phyloP scores from a whole-genome alignment of 2,113 vertebrate genomes.

The Thalassarche chlororhynchos region DNA sequence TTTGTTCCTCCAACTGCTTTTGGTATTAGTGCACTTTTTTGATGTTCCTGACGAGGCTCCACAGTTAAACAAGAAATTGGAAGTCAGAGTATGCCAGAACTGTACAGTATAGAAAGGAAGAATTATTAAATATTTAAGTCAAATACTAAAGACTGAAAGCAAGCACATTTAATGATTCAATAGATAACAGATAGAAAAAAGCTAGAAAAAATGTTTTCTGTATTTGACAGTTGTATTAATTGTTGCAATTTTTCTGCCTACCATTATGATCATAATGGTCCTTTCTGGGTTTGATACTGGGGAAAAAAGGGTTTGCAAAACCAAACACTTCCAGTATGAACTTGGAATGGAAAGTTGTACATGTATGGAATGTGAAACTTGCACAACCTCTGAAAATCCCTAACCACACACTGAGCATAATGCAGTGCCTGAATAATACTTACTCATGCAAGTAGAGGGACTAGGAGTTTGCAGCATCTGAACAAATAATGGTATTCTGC shows the following conservation, averaged over 20 bases:
- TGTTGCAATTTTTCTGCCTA: not conserved
- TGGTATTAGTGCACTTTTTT: not conserved
- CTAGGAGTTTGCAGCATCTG: not conserved
- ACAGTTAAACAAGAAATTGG: not conserved
- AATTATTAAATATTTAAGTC: not conserved
- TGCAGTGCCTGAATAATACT: not conserved
- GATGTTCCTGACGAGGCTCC: not conserved
- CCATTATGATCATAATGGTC: not conserved
- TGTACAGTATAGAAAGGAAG: not conserved
- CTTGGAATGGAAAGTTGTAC: not conserved
- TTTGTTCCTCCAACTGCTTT: not conserved
- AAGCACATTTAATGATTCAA: not conserved
- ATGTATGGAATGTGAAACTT: not conserved
- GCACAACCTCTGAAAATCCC: not conserved
- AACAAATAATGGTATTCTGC: not conserved
- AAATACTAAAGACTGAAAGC: not conserved
- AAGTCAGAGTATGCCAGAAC: not conserved
- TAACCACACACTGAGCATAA: not conserved
- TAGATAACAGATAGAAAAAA: not conserved
- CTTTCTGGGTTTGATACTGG: not conserved
- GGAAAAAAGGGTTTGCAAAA: not conserved
- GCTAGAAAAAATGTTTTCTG: not conserved
- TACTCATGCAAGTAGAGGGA: not conserved
- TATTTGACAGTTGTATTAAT: not conserved
- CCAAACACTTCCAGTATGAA: not conserved